A percentile compares a stretch with the other conserved stretches of the same genome.
phyloP scores from a whole-genome alignment of 2,113 vertebrate genomes.

The Ctenomys sociabilis region DNA sequence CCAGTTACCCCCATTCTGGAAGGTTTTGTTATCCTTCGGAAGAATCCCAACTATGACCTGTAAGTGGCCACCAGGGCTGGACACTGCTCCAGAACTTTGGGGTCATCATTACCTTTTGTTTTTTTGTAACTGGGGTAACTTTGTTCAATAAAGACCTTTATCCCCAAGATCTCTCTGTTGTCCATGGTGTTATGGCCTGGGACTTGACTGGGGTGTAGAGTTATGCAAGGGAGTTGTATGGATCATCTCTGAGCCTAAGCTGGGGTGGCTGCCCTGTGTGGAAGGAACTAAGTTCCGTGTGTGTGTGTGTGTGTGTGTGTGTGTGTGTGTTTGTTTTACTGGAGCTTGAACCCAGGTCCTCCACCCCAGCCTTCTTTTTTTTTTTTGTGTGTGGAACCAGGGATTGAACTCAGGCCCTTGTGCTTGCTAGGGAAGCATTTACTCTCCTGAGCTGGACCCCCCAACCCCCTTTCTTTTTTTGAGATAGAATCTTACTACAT shows the following conservation, averaged over 20 bases:
- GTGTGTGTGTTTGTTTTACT: background rate
- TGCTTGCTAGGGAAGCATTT: too few species aligned
- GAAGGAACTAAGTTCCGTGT: background rate
- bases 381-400: too few species aligned
- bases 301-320: background rate
- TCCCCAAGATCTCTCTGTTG: slow-evolving; percentile 14
- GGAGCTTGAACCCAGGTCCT: background rate
- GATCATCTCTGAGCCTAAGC: background rate
- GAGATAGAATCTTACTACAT: background rate
- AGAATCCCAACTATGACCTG: slow-evolving; percentile 97
- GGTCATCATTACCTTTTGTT: slow-evolving; percentile 47
- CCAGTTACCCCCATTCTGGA: slow-evolving; percentile 97
- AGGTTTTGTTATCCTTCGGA: slow-evolving; percentile 98
- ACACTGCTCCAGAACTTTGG: background rate
- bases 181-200: background rate
- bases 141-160: slow-evolving; percentile 69
- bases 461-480: background rate
- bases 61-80: slow-evolving; percentile 66
- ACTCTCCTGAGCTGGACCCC: too few species aligned
- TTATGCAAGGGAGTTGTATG: background rate
- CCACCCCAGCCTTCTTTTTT: too few species aligned
- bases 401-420: too few species aligned
- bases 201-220: slow-evolving; percentile 6
- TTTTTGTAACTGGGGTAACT: slow-evolving; percentile 82
- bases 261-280: background rate